Conservation (phyloP, 2,113 vertebrate species). For the Plestiodon gilberti region DNA sequence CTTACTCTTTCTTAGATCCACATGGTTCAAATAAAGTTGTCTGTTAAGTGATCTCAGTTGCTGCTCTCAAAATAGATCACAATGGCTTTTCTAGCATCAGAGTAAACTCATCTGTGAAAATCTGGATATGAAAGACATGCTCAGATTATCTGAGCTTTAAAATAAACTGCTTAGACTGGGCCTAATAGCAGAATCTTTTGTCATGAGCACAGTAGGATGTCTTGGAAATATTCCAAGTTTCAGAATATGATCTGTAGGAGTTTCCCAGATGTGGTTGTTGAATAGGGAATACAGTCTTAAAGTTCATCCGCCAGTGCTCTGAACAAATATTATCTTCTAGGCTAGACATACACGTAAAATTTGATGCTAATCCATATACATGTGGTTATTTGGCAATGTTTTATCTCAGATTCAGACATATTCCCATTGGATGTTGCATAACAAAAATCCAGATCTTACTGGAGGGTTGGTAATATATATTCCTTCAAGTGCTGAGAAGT, state of each 20-base stretch:
- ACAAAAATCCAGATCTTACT: neutral
- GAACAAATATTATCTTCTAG: conserved; percentile 27
- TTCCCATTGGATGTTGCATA: neutral
- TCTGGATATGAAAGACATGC: neutral
- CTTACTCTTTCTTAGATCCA: conserved; percentile 24
- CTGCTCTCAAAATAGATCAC: conserved; percentile 31
- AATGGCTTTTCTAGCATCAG: conserved; percentile 29
- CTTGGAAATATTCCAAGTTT: conserved; percentile 9
- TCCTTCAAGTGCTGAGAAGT: neutral
- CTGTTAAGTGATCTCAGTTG: conserved; percentile 55
- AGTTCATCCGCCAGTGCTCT: conserved; percentile 9
- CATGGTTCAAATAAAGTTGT: conserved; percentile 38
- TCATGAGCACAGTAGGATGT: neutral
- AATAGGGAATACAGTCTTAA: conserved; percentile 1
- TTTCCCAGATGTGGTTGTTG: neutral
- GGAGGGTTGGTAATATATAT: neutral
- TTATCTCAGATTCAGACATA: neutral
- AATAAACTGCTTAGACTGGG: conserved; percentile 12
- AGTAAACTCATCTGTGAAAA: conserved; percentile 1
- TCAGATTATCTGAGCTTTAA: conserved; percentile 12
- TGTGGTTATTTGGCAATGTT: conserved; percentile 22
- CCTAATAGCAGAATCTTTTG: neutral
- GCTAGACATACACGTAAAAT: fast-evolving
- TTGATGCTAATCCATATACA: conserved; percentile 21
- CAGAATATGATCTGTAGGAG: conserved; percentile 4